A percentile compares a stretch with the other conserved stretches of the same genome.
These are phyloP conservation scores for Tipula confusa DNA, from an alignment of 2,888 invertebrate genomes.

Conservation along the genomic window DNA sequence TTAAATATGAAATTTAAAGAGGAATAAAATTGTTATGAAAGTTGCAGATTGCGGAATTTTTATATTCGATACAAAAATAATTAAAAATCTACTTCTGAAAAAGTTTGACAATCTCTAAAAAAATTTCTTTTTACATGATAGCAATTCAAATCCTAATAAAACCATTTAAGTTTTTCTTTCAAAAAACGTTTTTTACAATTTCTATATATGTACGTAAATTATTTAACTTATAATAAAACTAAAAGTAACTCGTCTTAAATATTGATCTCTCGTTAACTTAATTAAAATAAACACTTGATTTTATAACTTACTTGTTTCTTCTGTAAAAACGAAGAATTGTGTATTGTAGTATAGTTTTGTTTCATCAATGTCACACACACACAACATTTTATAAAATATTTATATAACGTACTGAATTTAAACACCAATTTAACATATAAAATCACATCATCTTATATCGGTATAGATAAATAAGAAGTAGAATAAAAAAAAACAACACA, in stretches of 20 bases:
- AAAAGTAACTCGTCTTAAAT: background rate
- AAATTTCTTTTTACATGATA: background rate
- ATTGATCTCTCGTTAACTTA: background rate
- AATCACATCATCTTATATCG: conserved; percentile 20
- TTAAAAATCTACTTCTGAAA: too few species aligned
- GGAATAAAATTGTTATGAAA: too few species aligned
- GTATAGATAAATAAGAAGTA: background rate
- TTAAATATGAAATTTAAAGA: too few species aligned
- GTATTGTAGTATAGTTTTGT: background rate
- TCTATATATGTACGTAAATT: background rate
- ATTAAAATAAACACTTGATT: conserved; percentile 5
- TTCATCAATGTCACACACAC: background rate
- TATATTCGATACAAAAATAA: too few species aligned
- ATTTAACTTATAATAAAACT: background rate
- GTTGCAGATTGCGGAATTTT: too few species aligned
- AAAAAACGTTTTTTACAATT: background rate
- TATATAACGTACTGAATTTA: background rate
- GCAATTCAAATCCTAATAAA: background rate
- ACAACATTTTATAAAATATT: background rate
- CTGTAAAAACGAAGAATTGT: conserved; percentile 16
- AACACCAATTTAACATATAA: conserved; percentile 25
- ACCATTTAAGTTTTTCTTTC: background rate
- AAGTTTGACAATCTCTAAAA: too few species aligned
- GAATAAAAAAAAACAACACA: conserved; percentile 20
- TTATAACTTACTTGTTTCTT: conserved; percentile 12